Conservation (phyloP, 2,113 vertebrate genomes). For the Anser cygnoides region DNA sequence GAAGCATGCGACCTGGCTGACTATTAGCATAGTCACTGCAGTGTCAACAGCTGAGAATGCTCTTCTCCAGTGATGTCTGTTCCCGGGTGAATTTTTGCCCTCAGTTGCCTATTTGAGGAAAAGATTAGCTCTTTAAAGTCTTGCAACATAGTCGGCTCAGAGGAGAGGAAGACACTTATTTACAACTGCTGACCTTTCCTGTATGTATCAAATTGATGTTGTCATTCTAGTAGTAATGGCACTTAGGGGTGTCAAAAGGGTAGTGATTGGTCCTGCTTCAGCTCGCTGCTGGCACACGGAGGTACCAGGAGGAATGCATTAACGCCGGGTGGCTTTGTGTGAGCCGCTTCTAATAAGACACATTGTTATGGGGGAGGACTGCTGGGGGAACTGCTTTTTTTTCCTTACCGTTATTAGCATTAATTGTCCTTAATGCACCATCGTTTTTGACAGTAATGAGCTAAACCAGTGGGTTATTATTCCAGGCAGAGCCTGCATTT, state of each 20-base stretch:
- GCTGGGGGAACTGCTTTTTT: conserved; percentile 51
- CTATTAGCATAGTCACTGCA: not conserved
- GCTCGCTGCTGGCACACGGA: conserved; percentile 32
- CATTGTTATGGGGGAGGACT: conserved; percentile 62
- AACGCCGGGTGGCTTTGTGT: conserved; percentile 11
- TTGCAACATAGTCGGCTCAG: not conserved
- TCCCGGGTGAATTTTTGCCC: not conserved
- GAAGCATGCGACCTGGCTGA: not conserved
- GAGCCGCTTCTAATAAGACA: conserved; percentile 44
- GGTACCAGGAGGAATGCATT: conserved; percentile 49
- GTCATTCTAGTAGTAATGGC: conserved; percentile 61
- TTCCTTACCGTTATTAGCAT: conserved; percentile 75
- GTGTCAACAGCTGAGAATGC: not conserved
- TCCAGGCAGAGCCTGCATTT: conserved; percentile 68
- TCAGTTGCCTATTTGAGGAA: not conserved
- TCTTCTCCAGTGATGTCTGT: not conserved
- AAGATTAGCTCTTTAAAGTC: conserved; percentile 30
- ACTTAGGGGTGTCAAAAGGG: conserved; percentile 34
- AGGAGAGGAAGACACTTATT: not conserved
- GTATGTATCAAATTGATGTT: not conserved
- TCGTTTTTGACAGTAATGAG: conserved; percentile 77
- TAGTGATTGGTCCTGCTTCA: conserved; percentile 50
- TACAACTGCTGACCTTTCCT: conserved; percentile 36
- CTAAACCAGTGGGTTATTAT: conserved; percentile 70
- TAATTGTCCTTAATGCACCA: conserved; percentile 79